Percentiles rank a stretch among this genome's conserved stretches.
Evolutionary conservation across 1,140 invertebrate species (phyloP).

Genomic region (Littorina saxatilis): DNA sequence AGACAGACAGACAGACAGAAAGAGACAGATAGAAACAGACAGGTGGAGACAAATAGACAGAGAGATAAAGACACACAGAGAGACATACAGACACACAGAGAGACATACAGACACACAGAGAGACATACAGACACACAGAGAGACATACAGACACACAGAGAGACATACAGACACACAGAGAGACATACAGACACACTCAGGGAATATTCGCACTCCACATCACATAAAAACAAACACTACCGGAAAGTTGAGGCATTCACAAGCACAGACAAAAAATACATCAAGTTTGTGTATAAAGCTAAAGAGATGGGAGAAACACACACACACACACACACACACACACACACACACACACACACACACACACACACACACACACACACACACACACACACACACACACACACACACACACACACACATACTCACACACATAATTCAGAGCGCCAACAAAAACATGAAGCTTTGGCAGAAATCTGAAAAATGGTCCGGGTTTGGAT

Average conservation of each 20-base stretch:
- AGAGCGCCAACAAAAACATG: not conserved
- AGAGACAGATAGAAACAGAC: too few species aligned
- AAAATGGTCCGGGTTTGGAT: too few species aligned
- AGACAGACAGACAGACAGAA: too few species aligned
- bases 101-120: not conserved
- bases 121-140: not conserved
- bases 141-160: not conserved
- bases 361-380: conserved; percentile 4
- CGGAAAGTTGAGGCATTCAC: too few species aligned
- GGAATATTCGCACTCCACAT: too few species aligned
- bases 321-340: too few species aligned
- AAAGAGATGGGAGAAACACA: too few species aligned
- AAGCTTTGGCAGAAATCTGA: too few species aligned
- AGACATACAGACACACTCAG: not conserved
- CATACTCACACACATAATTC: conserved; percentile 1
- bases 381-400: not conserved
- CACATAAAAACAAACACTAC: too few species aligned
- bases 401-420: conserved; percentile 8
- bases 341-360: not conserved
- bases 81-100: not conserved
- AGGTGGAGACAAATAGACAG: too few species aligned
- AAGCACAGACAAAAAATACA: too few species aligned
- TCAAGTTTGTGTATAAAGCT: too few species aligned
- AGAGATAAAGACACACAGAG: not conserved
- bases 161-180: not conserved